These are phyloP conservation scores for Stercorarius parasiticus DNA, from an alignment of 2,113 vertebrate species.

Conservation along the genomic window DNA sequence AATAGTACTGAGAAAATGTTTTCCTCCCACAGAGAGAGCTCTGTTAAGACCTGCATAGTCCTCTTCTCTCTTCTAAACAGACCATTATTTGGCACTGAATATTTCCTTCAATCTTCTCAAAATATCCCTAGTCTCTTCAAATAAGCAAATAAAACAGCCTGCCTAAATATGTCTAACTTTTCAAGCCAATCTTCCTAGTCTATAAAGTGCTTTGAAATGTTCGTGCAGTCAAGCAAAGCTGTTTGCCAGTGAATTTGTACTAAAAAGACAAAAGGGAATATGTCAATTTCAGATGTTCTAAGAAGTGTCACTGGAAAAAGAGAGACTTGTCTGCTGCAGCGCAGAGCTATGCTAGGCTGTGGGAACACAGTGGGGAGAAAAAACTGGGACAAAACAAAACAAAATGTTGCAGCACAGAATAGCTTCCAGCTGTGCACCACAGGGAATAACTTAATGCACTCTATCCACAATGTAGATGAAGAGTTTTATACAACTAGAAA, in stretches of 20 bases:
- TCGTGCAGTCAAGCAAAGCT: constrained; percentile 54
- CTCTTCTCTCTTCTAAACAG: constrained; percentile 12
- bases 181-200: constrained; percentile 61
- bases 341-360: constrained; percentile 50
- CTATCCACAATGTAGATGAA: constrained; percentile 63
- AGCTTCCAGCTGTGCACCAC: constrained; percentile 73
- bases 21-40: not conserved
- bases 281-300: constrained; percentile 68
- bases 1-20: not conserved
- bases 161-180: constrained; percentile 62
- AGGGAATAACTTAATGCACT: constrained; percentile 66
- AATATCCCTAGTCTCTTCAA: constrained; percentile 42
- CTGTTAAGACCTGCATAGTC: not conserved
- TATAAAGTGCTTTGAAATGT: constrained; percentile 54
- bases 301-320: constrained; percentile 57
- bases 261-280: constrained; percentile 70
- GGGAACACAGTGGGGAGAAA: constrained; percentile 67
- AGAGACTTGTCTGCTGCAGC: constrained; percentile 55
- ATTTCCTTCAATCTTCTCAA: constrained; percentile 46
- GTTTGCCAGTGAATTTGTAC: constrained; percentile 65
- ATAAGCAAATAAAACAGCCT: constrained; percentile 50
- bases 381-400: constrained; percentile 74
- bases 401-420: constrained; percentile 70
- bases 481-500: constrained; percentile 68
- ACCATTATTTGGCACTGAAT: not conserved